phyloP scores from a whole-genome alignment of 2,113 vertebrate species.

The Limanda limanda region DNA sequence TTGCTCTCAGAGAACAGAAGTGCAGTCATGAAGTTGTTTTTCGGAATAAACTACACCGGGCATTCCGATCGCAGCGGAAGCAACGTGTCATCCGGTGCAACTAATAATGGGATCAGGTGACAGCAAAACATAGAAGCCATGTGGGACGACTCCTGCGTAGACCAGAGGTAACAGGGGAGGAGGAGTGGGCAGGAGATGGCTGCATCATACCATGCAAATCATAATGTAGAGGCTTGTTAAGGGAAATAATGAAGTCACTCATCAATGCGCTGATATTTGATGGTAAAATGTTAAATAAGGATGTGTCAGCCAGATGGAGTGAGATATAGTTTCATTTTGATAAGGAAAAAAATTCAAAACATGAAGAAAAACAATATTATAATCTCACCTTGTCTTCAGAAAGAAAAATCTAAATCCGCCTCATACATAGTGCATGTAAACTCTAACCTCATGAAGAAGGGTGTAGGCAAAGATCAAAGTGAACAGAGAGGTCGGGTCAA shows the following conservation, averaged over 20 bases:
- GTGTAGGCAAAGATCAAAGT: conserved; percentile 30
- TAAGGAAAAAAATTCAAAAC: background rate
- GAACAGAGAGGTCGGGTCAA: conserved; percentile 16
- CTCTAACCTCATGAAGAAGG: background rate
- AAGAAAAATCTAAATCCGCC: background rate
- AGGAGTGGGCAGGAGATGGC: background rate
- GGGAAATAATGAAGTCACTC: background rate
- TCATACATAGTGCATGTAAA: conserved; percentile 1
- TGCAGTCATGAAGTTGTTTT: background rate
- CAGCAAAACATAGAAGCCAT: background rate
- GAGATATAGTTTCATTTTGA: background rate
- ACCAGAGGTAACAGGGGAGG: background rate
- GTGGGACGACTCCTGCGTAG: background rate
- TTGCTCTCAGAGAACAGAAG: background rate
- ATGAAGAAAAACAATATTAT: background rate
- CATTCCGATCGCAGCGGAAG: background rate
- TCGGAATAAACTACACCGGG: background rate
- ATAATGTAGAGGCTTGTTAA: background rate
- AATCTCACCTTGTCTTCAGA: background rate
- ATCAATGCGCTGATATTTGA: background rate
- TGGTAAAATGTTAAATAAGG: background rate
- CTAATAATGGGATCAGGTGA: background rate
- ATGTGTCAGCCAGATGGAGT: background rate
- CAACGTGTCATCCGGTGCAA: background rate
- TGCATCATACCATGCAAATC: too few species aligned